These are phyloP conservation scores for Zhengitettix transpicula DNA, from an alignment of 2,888 invertebrate species.

Conservation along the genomic window DNA sequence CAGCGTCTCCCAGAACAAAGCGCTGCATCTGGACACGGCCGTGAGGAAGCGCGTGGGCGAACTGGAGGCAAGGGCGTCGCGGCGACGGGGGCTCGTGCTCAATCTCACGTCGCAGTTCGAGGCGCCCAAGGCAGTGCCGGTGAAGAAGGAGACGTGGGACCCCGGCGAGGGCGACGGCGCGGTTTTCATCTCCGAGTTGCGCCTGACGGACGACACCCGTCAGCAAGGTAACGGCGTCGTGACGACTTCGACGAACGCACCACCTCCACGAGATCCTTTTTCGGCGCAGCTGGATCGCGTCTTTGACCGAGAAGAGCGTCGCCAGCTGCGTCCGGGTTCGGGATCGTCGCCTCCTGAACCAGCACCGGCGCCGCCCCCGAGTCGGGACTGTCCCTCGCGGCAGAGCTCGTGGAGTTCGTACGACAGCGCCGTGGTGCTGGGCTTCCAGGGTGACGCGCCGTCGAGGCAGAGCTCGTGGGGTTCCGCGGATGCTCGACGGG, in stretches of 20 bases:
- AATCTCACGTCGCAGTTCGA: conserved; percentile 32
- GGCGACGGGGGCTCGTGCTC: conserved; percentile 29
- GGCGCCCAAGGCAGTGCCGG: conserved; percentile 21
- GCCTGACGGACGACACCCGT: background rate
- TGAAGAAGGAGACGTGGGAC: conserved; percentile 49
- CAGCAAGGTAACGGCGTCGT: background rate
- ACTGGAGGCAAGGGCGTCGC: conserved; percentile 35
- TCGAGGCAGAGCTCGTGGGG: conserved; percentile 73
- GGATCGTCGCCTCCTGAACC: conserved; percentile 19
- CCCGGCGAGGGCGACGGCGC: conserved; percentile 33
- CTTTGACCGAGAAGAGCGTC: conserved; percentile 47
- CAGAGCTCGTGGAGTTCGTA: conserved; percentile 66
- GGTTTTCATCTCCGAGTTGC: conserved; percentile 11
- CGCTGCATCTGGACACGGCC: conserved; percentile 55
- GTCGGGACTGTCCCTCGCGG: conserved; percentile 38
- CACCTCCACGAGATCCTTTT: conserved; percentile 44
- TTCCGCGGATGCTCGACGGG: conserved; percentile 40
- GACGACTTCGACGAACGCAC: background rate
- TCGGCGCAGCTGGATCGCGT: conserved; percentile 53
- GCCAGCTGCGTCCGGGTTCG: conserved; percentile 19
- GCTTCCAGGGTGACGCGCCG: conserved; percentile 31
- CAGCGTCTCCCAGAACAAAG: conserved; percentile 82
- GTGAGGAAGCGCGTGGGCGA: conserved; percentile 58
- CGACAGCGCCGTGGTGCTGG: conserved; percentile 57
- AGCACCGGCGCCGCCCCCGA: conserved; percentile 21